A percentile compares a stretch with the other conserved stretches of the same genome.
These are phyloP conservation scores for Rhizoglyphus robini DNA, from an alignment of 1,140 invertebrate genomes.

Conservation along the genomic window DNA sequence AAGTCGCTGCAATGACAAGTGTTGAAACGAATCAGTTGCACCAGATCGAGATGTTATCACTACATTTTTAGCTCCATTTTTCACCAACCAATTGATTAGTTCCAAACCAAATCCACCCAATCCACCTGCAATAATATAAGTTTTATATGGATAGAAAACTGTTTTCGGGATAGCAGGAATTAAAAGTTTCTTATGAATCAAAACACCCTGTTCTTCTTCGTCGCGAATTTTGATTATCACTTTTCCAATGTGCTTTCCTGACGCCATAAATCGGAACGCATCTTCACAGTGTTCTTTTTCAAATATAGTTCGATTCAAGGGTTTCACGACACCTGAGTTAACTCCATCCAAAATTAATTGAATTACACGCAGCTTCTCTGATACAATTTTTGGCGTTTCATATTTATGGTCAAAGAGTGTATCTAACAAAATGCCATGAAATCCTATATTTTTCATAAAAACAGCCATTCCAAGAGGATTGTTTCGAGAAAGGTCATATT, in stretches of 20 bases:
- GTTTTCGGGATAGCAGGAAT: slow-evolving; percentile 51
- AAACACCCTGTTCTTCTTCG: slow-evolving; percentile 29
- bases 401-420: slow-evolving; percentile 55
- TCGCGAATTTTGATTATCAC: slow-evolving; percentile 45
- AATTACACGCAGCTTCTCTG: slow-evolving; percentile 27
- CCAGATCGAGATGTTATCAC: slow-evolving; percentile 76
- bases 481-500: slow-evolving; percentile 87
- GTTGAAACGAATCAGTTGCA: slow-evolving; percentile 70
- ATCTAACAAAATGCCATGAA: slow-evolving; percentile 91
- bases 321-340: slow-evolving; percentile 62
- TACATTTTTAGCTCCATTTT: slow-evolving; percentile 63
- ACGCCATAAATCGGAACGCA: slow-evolving; percentile 86
- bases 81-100: slow-evolving; percentile 72
- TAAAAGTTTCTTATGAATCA: slow-evolving; percentile 27
- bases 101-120: slow-evolving; percentile 90
- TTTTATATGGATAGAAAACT: slow-evolving; percentile 71
- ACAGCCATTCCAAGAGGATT: slow-evolving; percentile 77
- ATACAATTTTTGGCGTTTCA: slow-evolving; percentile 36
- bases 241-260: slow-evolving; percentile 92
- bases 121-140: slow-evolving; percentile 72
- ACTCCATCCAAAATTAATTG: slow-evolving; percentile 66
- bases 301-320: slow-evolving; percentile 66
- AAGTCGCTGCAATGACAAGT: slow-evolving; percentile 37
- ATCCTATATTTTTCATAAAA: slow-evolving; percentile 85
- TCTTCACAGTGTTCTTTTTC: slow-evolving; percentile 71